A percentile compares a stretch with the other conserved stretches of the same genome.
phyloP scores from a whole-genome alignment of 1,140 invertebrate species.

The Drosophila kurseongensis region DNA sequence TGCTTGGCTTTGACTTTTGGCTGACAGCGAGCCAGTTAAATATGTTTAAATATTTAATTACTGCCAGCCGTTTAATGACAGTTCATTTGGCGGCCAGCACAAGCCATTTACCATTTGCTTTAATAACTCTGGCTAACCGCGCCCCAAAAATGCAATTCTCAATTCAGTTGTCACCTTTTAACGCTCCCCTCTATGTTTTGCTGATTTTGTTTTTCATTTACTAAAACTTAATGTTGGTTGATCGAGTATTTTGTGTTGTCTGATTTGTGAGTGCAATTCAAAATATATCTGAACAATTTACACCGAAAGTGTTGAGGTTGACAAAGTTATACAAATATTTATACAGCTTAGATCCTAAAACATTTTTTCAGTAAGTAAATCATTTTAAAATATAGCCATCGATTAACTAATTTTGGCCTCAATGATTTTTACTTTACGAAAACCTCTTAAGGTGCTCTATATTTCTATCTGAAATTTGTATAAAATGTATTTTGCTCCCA shows the following conservation, averaged over 20 bases:
- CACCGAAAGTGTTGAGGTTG: constrained; percentile 22
- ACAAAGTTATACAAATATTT: constrained; percentile 3
- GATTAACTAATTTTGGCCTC: too few species aligned
- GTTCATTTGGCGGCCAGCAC: constrained; percentile 32
- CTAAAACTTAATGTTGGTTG: constrained; percentile 6
- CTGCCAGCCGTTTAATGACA: constrained; percentile 60
- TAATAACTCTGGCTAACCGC: constrained; percentile 60
- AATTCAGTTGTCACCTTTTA: constrained; percentile 66
- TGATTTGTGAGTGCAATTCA: background rate
- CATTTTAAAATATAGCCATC: too few species aligned
- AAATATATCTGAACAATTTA: constrained; percentile 3
- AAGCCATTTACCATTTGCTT: constrained; percentile 34
- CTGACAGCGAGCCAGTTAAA: constrained; percentile 42
- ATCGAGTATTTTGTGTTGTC: background rate
- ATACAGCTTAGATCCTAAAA: too few species aligned
- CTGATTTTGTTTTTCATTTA: constrained; percentile 6
- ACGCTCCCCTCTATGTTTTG: background rate
- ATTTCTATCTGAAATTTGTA: background rate
- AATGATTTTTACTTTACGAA: too few species aligned
- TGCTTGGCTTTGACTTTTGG: constrained; percentile 56
- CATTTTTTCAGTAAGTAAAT: too few species aligned
- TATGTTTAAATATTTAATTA: constrained; percentile 77
- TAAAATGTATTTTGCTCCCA: background rate
- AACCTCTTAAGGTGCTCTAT: background rate
- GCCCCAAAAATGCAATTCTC: constrained; percentile 49